Evolutionary conservation across 1,140 invertebrate genomes (phyloP).

Genomic region (Drosophila pachea): DNA sequence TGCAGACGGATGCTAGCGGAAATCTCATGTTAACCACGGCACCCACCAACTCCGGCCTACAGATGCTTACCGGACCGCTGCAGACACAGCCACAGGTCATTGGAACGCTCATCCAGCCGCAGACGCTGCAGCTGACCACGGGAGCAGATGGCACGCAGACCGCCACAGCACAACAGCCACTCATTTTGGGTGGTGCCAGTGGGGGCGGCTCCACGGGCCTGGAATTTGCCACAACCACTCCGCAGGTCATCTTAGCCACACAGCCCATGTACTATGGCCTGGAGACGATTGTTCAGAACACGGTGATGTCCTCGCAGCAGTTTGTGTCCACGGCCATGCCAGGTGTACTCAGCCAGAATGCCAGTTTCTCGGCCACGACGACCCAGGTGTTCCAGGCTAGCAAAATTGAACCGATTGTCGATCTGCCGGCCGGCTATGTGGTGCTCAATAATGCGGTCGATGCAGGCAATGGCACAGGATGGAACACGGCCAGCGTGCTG

Average conservation of each 20-base stretch:
- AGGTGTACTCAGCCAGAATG: slow-evolving; percentile 86
- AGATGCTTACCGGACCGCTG: slow-evolving; percentile 80
- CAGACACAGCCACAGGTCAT: slow-evolving; percentile 80
- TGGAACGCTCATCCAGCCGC: slow-evolving; percentile 63
- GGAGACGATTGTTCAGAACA: slow-evolving; percentile 91
- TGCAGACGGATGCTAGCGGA: slow-evolving; percentile 75
- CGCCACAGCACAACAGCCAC: slow-evolving; percentile 79
- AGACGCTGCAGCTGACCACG: slow-evolving; percentile 62
- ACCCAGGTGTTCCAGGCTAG: slow-evolving; percentile 87
- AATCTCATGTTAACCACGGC: slow-evolving; percentile 71
- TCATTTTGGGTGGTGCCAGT: slow-evolving; percentile 54
- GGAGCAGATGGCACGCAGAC: slow-evolving; percentile 78
- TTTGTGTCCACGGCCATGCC: slow-evolving; percentile 88
- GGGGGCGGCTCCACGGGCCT: slow-evolving; percentile 67
- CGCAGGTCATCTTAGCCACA: slow-evolving; percentile 84
- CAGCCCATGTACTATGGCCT: slow-evolving; percentile 89
- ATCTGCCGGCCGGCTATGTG: slow-evolving; percentile 85
- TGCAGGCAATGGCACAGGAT: slow-evolving; percentile 24
- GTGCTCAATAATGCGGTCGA: slow-evolving; percentile 83
- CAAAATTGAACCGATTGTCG: slow-evolving; percentile 88
- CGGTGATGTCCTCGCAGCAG: slow-evolving; percentile 90
- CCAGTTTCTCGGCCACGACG: slow-evolving; percentile 88
- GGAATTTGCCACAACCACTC: slow-evolving; percentile 85
- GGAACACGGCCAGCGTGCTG: slow-evolving; percentile 65
- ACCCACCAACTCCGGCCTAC: slow-evolving; percentile 55